A percentile compares a stretch with the other conserved stretches of the same genome.
Conservation (phyloP, 2,113 vertebrate genomes). For the Datnioides undecimradiatus region DNA sequence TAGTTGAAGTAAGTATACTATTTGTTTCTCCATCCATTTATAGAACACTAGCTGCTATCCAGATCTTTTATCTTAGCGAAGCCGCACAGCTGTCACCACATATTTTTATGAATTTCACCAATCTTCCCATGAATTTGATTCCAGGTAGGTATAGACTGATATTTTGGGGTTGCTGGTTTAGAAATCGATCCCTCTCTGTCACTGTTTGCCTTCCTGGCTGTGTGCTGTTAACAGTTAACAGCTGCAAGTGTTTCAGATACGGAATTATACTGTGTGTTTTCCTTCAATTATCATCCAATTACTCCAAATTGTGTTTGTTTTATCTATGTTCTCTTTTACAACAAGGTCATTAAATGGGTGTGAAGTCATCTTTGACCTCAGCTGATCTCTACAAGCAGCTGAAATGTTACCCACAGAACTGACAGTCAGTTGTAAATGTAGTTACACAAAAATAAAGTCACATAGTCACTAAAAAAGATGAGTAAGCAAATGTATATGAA, state of each 20-base stretch:
- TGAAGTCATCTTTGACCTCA: conserved; percentile 13
- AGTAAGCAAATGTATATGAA: background rate
- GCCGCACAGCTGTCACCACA: background rate
- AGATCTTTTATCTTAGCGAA: conserved; percentile 21
- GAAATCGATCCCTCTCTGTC: conserved; percentile 41
- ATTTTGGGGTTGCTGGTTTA: conserved; percentile 35
- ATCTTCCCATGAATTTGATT: background rate
- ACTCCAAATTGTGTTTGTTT: conserved; percentile 32
- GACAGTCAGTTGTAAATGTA: background rate
- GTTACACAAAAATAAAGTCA: background rate
- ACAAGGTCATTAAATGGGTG: conserved; percentile 28
- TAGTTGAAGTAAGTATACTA: background rate
- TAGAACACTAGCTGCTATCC: conserved; percentile 40
- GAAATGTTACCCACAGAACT: background rate
- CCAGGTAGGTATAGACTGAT: background rate
- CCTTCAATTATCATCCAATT: conserved; percentile 54
- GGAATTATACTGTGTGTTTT: conserved; percentile 64
- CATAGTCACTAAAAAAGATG: background rate
- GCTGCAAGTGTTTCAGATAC: conserved; percentile 63
- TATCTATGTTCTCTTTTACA: conserved; percentile 17
- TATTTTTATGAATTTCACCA: background rate
- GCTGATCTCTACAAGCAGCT: background rate
- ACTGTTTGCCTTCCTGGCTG: conserved; percentile 42
- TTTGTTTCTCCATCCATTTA: conserved; percentile 40
- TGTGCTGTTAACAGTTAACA: conserved; percentile 53